Base-by-base conservation (phyloP, 30 jellyfish, hydroid and myxozoan species). In the Turritopsis rubra region DNA sequence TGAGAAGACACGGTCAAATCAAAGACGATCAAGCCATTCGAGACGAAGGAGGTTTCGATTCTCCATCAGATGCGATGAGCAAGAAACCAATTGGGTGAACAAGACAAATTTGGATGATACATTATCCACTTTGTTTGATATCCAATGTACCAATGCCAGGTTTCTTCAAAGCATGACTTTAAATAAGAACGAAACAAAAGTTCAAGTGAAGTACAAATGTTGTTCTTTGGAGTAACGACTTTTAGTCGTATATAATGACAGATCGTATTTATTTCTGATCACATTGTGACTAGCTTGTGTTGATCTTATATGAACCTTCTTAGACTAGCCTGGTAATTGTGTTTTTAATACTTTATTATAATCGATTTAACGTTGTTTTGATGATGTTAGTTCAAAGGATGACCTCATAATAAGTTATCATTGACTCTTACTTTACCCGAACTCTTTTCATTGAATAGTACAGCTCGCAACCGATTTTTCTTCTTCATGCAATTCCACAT, bases 381-480 rank as follows among this genome's bases (percentile, higher is more conserved):
- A n/a, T n/a, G n/a, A n/a, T n/a, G n/a, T n/a, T n/a, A n/a, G n/a
- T n/a, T n/a, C n/a, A n/a, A n/a, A n/a, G n/a, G n/a, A n/a, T n/a
- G n/a, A n/a, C n/a, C n/a, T n/a, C n/a, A n/a, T n/a, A n/a, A n/a
- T n/a, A n/a, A n/a, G n/a, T n/a, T n/a, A n/a, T n/a, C n/a, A n/a
- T n/a, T n/a, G n/a, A n/a, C n/a, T n/a, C n/a, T n/a, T n/a, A n/a
- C n/a, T n/a, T n/a, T n/a, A n/a, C n/a, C n/a, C n/a, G n/a, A n/a
- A n/a, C n/a, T n/a, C n/a, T n/a, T n/a, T n/a, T n/a, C n/a, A 93
- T 79, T 93, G 98, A 23, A 93, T 8, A 27, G 72, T 73, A 80
- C 98, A 93, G 73, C 96, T 68, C 19, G 77, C 30, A 23, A 22
- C 95, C 0, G 98, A 89, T 27, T 90, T 80, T 73, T 92, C 90